Evolutionary conservation across 2,113 vertebrate genomes (phyloP).

Genomic region (Pelvicachromis taeniatus): DNA sequence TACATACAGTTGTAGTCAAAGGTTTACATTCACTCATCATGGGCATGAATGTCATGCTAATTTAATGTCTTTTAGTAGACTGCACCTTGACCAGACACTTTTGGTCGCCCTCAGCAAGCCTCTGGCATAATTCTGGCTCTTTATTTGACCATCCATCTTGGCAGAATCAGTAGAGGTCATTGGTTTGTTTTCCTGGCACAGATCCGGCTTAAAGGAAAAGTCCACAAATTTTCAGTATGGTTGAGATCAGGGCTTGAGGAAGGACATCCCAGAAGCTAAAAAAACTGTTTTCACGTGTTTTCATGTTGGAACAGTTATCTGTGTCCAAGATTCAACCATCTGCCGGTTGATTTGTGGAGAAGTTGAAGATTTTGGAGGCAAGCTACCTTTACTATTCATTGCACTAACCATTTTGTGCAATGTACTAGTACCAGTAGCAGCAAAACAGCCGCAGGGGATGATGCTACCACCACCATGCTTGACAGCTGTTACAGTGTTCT

Average conservation of each 20-base stretch:
- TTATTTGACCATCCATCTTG: neutral
- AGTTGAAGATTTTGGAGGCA: neutral
- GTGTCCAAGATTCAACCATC: neutral
- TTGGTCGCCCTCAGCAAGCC: neutral
- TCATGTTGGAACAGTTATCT: neutral
- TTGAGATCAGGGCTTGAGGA: neutral
- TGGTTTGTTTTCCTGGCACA: neutral
- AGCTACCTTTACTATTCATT: neutral
- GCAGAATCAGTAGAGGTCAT: neutral
- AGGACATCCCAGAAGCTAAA: neutral
- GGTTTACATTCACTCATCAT: neutral
- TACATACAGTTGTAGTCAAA: neutral
- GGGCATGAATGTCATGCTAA: neutral
- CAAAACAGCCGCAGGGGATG: neutral
- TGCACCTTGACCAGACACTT: neutral
- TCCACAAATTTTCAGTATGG: neutral
- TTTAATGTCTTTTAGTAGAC: neutral
- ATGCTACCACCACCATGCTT: neutral
- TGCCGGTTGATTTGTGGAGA: neutral
- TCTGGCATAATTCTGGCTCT: too few relatives aligned
- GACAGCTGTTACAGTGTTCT: neutral
- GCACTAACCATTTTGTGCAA: neutral
- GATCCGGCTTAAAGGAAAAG: neutral
- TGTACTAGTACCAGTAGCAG: neutral
- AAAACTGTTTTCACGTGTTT: neutral